Evolutionary conservation across 1,140 invertebrate species (phyloP).

Genomic region (Ceratoteleas bidentatus): DNA sequence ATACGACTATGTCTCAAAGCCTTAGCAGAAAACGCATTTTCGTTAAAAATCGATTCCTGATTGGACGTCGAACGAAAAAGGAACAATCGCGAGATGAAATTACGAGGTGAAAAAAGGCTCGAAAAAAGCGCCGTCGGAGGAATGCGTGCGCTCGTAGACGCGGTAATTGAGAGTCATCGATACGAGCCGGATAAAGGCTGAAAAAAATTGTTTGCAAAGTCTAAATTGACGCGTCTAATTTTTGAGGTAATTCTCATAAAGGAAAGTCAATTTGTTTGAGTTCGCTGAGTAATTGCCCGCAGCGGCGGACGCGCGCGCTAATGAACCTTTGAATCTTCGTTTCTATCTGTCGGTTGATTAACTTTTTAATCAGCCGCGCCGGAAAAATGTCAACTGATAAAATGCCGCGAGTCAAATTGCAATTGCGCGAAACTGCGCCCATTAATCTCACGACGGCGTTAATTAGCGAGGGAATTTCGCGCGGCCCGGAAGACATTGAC

Average conservation of each 20-base stretch:
- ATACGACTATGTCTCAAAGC: too few species aligned
- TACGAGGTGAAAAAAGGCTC: conserved; percentile 1
- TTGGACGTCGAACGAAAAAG: conserved; percentile 17
- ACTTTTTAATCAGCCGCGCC: conserved; percentile 67
- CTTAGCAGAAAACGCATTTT: too few species aligned
- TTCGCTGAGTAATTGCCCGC: conserved; percentile 66
- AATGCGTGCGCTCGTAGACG: not conserved
- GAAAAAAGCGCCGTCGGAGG: conserved; percentile 4
- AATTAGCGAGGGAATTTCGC: conserved; percentile 35
- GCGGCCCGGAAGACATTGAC: conserved; percentile 35
- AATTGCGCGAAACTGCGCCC: conserved; percentile 42
- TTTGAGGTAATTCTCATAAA: conserved; percentile 60
- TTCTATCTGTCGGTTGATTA: conserved; percentile 68
- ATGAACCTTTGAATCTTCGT: conserved; percentile 66
- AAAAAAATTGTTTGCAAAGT: conserved; percentile 58
- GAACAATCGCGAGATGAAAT: conserved; percentile 26
- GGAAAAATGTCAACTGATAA: conserved; percentile 64
- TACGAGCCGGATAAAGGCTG: conserved; percentile 47
- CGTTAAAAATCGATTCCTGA: not conserved
- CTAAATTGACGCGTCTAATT: conserved; percentile 59
- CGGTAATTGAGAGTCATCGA: conserved; percentile 58
- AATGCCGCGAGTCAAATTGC: conserved; percentile 40
- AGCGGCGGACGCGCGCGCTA: conserved; percentile 35
- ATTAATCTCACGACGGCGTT: conserved; percentile 32
- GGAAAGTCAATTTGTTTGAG: conserved; percentile 62